Base-by-base conservation (phyloP, 2,797 vertebrate genomes). In the Melanotaenia parkinsoni region DNA sequence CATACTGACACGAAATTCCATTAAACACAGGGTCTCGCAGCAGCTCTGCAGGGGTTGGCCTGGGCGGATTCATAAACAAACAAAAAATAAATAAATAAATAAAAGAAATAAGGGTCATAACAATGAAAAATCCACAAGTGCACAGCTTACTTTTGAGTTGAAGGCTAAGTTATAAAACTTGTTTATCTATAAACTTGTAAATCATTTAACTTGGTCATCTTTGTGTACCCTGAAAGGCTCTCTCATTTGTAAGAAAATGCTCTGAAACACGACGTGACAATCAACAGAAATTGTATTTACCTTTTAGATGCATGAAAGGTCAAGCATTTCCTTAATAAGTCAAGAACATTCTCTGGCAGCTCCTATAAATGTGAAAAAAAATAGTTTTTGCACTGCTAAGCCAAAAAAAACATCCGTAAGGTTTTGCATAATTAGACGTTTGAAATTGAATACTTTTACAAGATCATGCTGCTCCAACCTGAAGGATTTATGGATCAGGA, bases 251-350 rank as follows among this genome's bases (percentile, higher is more conserved):
- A 7, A 18, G 10, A 18, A 26, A 60, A 72, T 47, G 45, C 57
- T 58, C n/a, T 70, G 4, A 43, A 62, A 77, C 66, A 70, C 67
- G 54, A 79, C 60, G 70, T 70, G 59, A 83, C 30, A 57, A 57
- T 24, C 35, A 66, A 33, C 16, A 72, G 24, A 71, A 53, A 40
- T n/a, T 59, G 6, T 24, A 62, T 83, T 91, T 94, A 96, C 98
- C 98, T 96, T 91, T 95, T 97, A 33, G 96, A 96, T 84, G 98
- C 96, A 2, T 95, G 95, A 90, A 98, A 99, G 0, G 94, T 97
- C 84, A 99, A 93, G 84, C 98, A 98, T 91, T 96, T 99, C 90
- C 95, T 96, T 89, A 99, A 93, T 68, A 99, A 92, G 79, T 84
- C 60, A 3, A 94, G 61, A 72, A 95, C 80, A 78, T 94, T 95